Conservation (phyloP, 2,797 vertebrate genomes). For the Huso huso region DNA sequence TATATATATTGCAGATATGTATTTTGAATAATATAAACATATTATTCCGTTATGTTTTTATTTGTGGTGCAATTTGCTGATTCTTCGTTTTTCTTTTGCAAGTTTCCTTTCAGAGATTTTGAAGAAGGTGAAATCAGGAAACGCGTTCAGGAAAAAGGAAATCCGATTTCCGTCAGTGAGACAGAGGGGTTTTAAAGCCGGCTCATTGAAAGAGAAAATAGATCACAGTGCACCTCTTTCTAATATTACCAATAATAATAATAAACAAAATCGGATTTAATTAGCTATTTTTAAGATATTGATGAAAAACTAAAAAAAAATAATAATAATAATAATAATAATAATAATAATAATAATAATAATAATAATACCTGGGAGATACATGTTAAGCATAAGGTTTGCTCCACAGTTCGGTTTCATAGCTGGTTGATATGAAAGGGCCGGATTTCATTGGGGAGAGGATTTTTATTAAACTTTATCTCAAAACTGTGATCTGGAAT, state of each 20-base stretch:
- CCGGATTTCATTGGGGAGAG: slow-evolving; percentile 65
- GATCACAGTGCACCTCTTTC: slow-evolving; percentile 1
- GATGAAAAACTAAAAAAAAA: too few species aligned
- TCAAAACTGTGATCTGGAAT: slow-evolving; percentile 77
- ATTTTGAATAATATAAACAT: too few species aligned
- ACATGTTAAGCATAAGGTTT: slow-evolving; percentile 98
- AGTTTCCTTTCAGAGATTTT: slow-evolving; percentile 36
- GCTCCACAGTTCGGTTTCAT: slow-evolving; percentile 88
- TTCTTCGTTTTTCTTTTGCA: slow-evolving; percentile 32
- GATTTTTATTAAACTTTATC: slow-evolving; percentile 84
- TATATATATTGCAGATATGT: too few species aligned
- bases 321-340: too few species aligned
- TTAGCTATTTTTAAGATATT: too few species aligned
- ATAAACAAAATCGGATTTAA: too few species aligned
- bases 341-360: too few species aligned
- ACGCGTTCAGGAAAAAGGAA: slow-evolving; percentile 99
- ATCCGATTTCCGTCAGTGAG: slow-evolving; percentile 91
- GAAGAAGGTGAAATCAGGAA: slow-evolving; percentile 76
- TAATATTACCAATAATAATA: too few species aligned
- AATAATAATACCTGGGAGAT: slow-evolving; percentile 80
- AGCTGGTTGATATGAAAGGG: slow-evolving; percentile 55
- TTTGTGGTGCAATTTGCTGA: too few species aligned
- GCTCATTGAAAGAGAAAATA: slow-evolving; percentile 45
- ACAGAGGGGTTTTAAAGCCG: slow-evolving; percentile 64
- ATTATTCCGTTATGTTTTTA: too few species aligned